Conservation (phyloP, 1,140 invertebrate species). For the Penaeus chinensis region DNA sequence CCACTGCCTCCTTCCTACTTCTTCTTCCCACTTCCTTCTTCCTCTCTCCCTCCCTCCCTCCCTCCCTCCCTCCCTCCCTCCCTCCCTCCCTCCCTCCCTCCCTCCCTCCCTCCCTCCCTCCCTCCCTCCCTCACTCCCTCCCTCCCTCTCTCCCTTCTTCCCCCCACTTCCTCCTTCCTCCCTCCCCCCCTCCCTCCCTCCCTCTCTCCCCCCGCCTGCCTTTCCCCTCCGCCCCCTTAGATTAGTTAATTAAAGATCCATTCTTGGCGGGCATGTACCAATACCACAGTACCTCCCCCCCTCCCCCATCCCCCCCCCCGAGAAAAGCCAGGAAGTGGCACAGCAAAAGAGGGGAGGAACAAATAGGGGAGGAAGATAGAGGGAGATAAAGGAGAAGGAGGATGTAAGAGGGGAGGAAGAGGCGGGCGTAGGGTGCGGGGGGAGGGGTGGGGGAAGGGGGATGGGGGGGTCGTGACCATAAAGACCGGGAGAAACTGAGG, state of each 20-base stretch:
- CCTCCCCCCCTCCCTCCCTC: too few relatives aligned
- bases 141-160: too few relatives aligned
- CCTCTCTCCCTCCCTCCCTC: too few relatives aligned
- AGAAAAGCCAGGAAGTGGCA: too few relatives aligned
- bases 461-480: neutral
- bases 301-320: too few relatives aligned
- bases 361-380: neutral
- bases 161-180: neutral
- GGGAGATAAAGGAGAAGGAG: neutral
- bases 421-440: neutral
- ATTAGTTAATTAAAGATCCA: too few relatives aligned
- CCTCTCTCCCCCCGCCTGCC: too few relatives aligned
- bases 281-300: too few relatives aligned
- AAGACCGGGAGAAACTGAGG: neutral
- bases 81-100: neutral
- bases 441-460: neutral
- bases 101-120: neutral
- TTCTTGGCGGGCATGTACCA: too few relatives aligned
- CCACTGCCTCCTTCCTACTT: too few relatives aligned
- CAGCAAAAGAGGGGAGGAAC: neutral
- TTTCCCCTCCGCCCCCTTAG: too few relatives aligned
- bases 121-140: neutral
- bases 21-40: too few relatives aligned
- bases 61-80: neutral
- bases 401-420: neutral